Evolutionary conservation across 2,113 vertebrate genomes (phyloP), one percentile per base, ranked within the genome.

Genomic region (Tetrax tetrax): DNA sequence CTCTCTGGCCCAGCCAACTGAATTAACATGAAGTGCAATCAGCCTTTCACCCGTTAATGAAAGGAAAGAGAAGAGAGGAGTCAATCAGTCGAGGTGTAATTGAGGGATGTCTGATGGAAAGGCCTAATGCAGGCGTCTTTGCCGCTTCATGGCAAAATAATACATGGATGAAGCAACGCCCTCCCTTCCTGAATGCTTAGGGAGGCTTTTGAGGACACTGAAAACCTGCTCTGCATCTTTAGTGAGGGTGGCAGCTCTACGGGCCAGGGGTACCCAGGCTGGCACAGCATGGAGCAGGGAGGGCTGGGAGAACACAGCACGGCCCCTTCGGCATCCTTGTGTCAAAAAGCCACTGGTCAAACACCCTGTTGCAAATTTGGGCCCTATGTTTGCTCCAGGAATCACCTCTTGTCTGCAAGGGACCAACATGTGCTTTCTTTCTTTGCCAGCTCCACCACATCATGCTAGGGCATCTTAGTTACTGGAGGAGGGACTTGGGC

Each of bases 251-350:
- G 18, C 31, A 82, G 27, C 31, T 59, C 13, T 5, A 24, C 16
- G 50, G 17, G 3, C 0, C 48, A 20, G 10, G 21, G 35, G 78
- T 17, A 82, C 7, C 20, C 27, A 61, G 43, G 28, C 16, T 65
- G 57, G 21, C 38, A 33, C 25, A 76, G 38, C 41, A 31, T 19
- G 0, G 0, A 2, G 17, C 33, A 33, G 68, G 35, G 41, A 45
- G 24, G 20, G 35, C 33, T 56, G 18, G 16, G 10, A 57, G 14
- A 38, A 35, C n/a, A 33, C 21, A 53, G 10, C 27, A 11, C 1
- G 0, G 27, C 11, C 18, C 19, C 9, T 25, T 74, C 1, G 1
- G 16, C 20, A 31, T 48, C 41, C 17, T 50, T 1, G 0, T 18
- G 20, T 17, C 9, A 63, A 43, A 69, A 78, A 64, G 5, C 2